Evolutionary conservation across 1,140 invertebrate genomes (phyloP), one percentile per base, ranked within the genome.

Genomic region (Calliphora vicina): DNA sequence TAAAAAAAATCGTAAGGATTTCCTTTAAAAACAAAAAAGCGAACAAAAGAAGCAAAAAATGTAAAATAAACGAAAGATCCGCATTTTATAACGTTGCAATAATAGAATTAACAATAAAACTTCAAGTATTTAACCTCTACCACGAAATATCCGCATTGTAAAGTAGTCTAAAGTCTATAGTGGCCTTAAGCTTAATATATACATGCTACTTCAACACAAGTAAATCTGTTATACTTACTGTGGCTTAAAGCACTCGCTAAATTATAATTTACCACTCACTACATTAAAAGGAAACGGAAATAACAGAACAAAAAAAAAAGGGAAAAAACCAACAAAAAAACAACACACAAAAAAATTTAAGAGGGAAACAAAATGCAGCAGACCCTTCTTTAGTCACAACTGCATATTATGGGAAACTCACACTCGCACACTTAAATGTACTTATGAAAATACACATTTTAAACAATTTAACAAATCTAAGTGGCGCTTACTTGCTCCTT

Each of bases 81-180:
- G 20, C 61, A 20, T 67, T 67, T 67, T n/a, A 67, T 67, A 67
- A 67, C 61, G 61, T 23, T 67, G 61, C 61, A 67, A 67, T 67
- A 67, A 67, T 67, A 67, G 20, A 67, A 67, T 67, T 23, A 67
- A 67, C 61, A 67, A 67, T 67, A 67, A 67, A 67, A 67, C 61
- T 67, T 67, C 61, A 67, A 67, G 61, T 67, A 67, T 67, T 67
- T 67, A 67, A 67, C 61, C 61, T 67, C n/a, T 67, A 67, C 61
- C 61, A 67, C 61, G 20, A 67, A 67, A 67, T 67, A 67, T 67
- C 61, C 61, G 61, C 61, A 67, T 67, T 23, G 61, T 67, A 67
- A 67, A 67, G 20, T 23, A 67, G n/a, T 67, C n/a, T 67, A 23
- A 23, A 20, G n/a, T 20, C n/a, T 67, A 2, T 67, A 67, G 61